Base-by-base conservation (phyloP, 2,888 invertebrate species). In the Ophioninae sp. region DNA sequence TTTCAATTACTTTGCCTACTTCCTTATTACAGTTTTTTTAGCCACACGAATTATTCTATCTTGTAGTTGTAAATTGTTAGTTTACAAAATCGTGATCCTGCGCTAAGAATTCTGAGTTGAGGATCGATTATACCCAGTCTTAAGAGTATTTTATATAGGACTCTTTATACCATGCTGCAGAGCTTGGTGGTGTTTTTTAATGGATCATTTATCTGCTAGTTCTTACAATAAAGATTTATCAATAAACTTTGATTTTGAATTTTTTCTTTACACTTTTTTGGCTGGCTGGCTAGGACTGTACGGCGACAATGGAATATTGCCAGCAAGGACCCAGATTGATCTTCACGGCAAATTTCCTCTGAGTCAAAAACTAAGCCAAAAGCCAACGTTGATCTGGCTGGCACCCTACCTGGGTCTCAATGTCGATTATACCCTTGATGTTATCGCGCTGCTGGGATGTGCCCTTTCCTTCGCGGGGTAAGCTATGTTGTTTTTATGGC, bases 291-390 rank as follows among this genome's bases (percentile, higher is more conserved):
- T 89, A 96, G 96, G 96, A 82, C 92, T 97, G 30, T 96, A 96
- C 92, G 96, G 96, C 5, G 95, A 96, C 89, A 95, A 96, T 94
- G 97, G 97, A 72, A 93, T 97, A 76, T 90, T 96, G 82, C 96
- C 96, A 74, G 96, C 95, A 10, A 93, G 93, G 86, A 91, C 93
- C 1, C 93, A 93, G 81, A 84, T 94, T 83, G 93, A 93, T 75
- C 88, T 92, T n/a, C 91, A 92, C 67, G 87, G 92, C 86, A 93
- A 94, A 75, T 93, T 93, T 86, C 91, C 94, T n/a, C 90, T 95
- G 69, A 91, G 93, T 44, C 94, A 94, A 21, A 94, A 95, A 90
- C 93, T 95, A 6, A 94, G 94, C 86, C 94, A 94, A 85, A 95
- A 95, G 88, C 96, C 96, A 7, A 95, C 95, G 0, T 91, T 96